Evolutionary conservation across 2,797 vertebrate species (phyloP).

Genomic region (Cossypha dichroa): DNA sequence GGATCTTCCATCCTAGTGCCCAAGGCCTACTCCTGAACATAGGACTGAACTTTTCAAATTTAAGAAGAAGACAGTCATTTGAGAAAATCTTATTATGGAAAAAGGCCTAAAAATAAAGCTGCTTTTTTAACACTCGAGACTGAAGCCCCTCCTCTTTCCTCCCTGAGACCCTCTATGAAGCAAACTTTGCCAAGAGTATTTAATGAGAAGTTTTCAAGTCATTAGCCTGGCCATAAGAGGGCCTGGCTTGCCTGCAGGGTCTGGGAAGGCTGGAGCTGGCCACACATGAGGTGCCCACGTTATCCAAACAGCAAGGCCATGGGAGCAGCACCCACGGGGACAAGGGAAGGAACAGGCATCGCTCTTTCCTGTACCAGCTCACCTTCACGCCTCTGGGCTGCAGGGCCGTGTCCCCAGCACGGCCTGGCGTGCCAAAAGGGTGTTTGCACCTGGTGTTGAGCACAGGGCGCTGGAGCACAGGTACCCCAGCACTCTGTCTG

Average conservation of each 20-base stretch:
- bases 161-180: background rate
- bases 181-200: slow-evolving; percentile 19
- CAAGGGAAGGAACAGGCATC: fast-evolving
- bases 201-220: slow-evolving; percentile 10
- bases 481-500: fast-evolving
- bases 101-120: slow-evolving; percentile 21
- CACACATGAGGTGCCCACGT: background rate
- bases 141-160: fast-evolving
- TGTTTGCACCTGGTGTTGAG: fast-evolving
- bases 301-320: fast-evolving
- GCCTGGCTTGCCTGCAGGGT: background rate
- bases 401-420: fast-evolving
- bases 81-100: slow-evolving; percentile 27
- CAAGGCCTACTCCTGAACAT: slow-evolving; percentile 1
- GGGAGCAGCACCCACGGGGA: fast-evolving
- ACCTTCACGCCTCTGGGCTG: fast-evolving
- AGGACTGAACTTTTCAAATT: slow-evolving; percentile 34
- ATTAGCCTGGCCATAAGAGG: background rate
- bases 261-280: background rate
- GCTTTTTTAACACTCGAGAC: background rate
- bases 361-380: fast-evolving
- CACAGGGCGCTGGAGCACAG: fast-evolving
- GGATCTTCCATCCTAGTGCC: background rate
- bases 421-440: fast-evolving
- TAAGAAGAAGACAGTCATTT: slow-evolving; percentile 22